Conservation (phyloP, 2,888 invertebrate species). For the Entomobrya proxima region DNA sequence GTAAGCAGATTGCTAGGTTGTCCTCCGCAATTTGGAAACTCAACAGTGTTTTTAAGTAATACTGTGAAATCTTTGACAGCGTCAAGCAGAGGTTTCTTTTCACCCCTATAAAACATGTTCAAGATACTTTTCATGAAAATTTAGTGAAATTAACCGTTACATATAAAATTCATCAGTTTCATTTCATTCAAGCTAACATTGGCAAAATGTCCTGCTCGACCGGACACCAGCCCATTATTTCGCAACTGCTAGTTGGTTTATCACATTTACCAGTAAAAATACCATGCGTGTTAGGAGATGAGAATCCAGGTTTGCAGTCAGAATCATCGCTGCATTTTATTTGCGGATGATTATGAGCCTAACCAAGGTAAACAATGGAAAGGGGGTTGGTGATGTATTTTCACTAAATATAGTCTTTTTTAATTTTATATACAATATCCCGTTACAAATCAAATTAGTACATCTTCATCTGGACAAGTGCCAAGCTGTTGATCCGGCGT, state of each 20-base stretch:
- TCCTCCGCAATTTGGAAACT: slow-evolving; percentile 32
- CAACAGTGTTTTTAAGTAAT: slow-evolving; percentile 34
- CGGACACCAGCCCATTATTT: slow-evolving; percentile 78
- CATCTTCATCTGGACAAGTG: slow-evolving; percentile 77
- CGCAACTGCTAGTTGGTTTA: slow-evolving; percentile 76
- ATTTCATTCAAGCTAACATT: not conserved
- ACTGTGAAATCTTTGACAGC: slow-evolving; percentile 35
- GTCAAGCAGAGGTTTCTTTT: not conserved
- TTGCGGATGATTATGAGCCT: not conserved
- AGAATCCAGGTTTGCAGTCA: slow-evolving; percentile 7
- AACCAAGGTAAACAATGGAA: not conserved
- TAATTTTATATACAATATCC: no score
- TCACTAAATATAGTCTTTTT: not conserved
- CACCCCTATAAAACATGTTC: not conserved
- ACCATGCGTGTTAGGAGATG: slow-evolving; percentile 76
- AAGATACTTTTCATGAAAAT: not conserved
- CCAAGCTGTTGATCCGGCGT: slow-evolving; percentile 78
- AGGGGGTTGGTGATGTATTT: not conserved
- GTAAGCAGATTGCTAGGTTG: slow-evolving; percentile 17
- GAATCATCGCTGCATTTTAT: not conserved
- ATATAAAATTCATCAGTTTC: not conserved
- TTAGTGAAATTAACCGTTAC: not conserved
- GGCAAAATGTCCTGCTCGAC: slow-evolving; percentile 76
- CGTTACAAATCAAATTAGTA: no score
- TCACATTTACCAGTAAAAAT: slow-evolving; percentile 78